These are phyloP conservation scores for Lordiphosa clarofinis DNA, from an alignment of 1,140 invertebrate species.

Conservation along the genomic window DNA sequence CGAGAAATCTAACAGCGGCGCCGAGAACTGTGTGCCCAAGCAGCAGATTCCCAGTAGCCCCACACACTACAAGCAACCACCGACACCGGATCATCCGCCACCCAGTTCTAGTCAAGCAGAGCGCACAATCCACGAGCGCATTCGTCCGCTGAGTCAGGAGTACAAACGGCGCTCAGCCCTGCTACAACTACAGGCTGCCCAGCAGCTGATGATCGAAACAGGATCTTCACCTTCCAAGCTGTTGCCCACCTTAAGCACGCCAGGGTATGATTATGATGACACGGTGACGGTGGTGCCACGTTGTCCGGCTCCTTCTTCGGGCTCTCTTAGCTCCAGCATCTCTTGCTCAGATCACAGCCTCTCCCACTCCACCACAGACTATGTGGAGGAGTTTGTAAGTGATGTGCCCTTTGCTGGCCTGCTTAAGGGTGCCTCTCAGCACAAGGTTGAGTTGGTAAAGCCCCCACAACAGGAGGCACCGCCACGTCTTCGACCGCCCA, in stretches of 20 bases:
- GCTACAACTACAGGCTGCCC: conserved; percentile 60
- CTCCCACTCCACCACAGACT: conserved; percentile 87
- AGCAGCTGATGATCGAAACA: conserved; percentile 70
- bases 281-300: conserved; percentile 63
- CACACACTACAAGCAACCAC: conserved; percentile 93
- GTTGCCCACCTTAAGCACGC: conserved; percentile 51
- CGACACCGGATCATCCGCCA: conserved; percentile 96
- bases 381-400: conserved; percentile 91
- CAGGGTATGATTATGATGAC: conserved; percentile 62
- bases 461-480: conserved; percentile 47
- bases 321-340: conserved; percentile 81
- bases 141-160: conserved; percentile 91
- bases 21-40: conserved; percentile 57
- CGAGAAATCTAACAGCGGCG: conserved; percentile 41
- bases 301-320: conserved; percentile 65
- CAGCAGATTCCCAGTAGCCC: conserved; percentile 85
- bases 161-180: conserved; percentile 72
- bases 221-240: conserved; percentile 67
- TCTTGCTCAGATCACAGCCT: conserved; percentile 88
- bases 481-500: conserved; percentile 51
- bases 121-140: conserved; percentile 93
- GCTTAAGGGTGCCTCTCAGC: conserved; percentile 86
- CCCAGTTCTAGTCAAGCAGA: conserved; percentile 94
- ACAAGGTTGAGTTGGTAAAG: conserved; percentile 43
- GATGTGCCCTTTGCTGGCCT: conserved; percentile 92